These are phyloP conservation scores for Psittacula echo DNA, from an alignment of 2,797 vertebrate species.

Conservation along the genomic window DNA sequence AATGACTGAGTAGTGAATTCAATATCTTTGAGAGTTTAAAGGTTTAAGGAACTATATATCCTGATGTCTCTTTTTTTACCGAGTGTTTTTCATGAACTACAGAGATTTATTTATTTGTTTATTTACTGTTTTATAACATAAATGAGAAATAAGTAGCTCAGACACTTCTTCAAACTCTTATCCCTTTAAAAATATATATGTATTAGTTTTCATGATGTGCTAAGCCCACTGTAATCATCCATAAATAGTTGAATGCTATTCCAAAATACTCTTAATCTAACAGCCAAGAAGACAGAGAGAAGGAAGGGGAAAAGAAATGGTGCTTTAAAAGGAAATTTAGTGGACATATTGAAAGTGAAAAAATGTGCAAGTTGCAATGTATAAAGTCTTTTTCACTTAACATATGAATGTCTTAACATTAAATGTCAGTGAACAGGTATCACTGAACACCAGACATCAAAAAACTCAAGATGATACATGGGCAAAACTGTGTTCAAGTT, in stretches of 20 bases:
- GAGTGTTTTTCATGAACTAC: not conserved
- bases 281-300: not conserved
- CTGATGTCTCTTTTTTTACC: not conserved
- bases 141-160: conserved; percentile 9
- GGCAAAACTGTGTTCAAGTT: not conserved
- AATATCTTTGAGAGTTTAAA: not conserved
- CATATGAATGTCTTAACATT: not conserved
- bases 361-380: not conserved
- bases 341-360: not conserved
- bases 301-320: not conserved
- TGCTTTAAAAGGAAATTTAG: not conserved
- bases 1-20: not conserved
- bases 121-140: not conserved
- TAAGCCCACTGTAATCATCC: not conserved
- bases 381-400: not conserved
- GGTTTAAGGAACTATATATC: not conserved
- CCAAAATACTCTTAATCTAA: not conserved
- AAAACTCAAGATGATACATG: not conserved
- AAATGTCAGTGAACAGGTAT: not conserved
- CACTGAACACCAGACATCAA: not conserved
- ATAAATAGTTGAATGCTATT: conserved; percentile 18
- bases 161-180: not conserved
- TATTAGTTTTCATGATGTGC: conserved; percentile 1
- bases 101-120: not conserved
- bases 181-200: not conserved